A percentile compares a stretch with the other conserved stretches of the same genome.
These are phyloP conservation scores for Myopa testacea DNA, from an alignment of 2,888 invertebrate species.

Conservation along the genomic window DNA sequence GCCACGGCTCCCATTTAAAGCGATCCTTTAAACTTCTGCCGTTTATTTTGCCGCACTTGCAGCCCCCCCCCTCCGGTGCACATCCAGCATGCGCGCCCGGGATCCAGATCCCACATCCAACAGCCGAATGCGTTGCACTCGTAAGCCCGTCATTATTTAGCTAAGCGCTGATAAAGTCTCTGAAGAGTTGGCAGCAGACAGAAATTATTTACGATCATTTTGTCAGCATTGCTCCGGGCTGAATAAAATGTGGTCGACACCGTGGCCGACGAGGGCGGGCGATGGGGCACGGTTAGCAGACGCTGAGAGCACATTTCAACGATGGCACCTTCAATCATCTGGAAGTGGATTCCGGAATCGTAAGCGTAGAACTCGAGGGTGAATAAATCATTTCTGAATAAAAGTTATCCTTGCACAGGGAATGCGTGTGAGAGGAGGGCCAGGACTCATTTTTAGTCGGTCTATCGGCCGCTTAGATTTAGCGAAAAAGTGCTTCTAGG, in stretches of 20 bases:
- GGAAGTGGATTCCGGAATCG: too few species aligned
- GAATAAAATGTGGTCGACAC: constrained; percentile 5
- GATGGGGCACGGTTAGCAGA: not conserved
- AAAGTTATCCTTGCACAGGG: too few species aligned
- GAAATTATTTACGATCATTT: constrained; percentile 67
- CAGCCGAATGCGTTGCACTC: constrained; percentile 23
- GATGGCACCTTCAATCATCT: too few species aligned
- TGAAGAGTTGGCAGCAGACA: constrained; percentile 49
- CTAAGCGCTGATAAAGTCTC: constrained; percentile 44
- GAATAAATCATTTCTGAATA: too few species aligned
- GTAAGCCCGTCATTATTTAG: constrained; percentile 47
- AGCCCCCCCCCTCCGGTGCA: not conserved
- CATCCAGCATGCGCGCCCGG: not conserved
- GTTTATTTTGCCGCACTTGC: constrained; percentile 50
- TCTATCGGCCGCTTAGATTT: not conserved
- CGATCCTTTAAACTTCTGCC: constrained; percentile 28
- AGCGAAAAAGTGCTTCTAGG: not conserved
- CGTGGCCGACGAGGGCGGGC: not conserved
- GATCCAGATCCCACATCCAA: not conserved
- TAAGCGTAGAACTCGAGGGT: too few species aligned
- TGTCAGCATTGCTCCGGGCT: constrained; percentile 54
- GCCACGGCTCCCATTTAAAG: constrained; percentile 48
- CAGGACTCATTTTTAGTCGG: too few species aligned
- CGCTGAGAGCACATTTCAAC: too few species aligned
- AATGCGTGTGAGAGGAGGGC: too few species aligned